phyloP scores from a whole-genome alignment of 2,888 invertebrate species.

The Erynnis tages region DNA sequence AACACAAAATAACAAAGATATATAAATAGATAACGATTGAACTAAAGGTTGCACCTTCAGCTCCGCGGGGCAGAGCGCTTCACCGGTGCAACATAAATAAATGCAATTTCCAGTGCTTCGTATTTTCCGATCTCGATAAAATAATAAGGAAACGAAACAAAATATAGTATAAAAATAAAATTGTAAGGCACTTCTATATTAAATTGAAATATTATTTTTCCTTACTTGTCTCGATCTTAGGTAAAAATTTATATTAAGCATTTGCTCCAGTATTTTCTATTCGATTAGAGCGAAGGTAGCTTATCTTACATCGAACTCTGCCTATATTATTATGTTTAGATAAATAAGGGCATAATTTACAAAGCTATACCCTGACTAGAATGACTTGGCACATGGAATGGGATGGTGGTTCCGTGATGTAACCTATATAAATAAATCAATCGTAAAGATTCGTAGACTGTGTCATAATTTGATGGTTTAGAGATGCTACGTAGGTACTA shows the following conservation, averaged over 20 bases:
- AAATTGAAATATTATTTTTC: conserved; percentile 62
- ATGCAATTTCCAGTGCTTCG: conserved; percentile 71
- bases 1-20: conserved; percentile 14
- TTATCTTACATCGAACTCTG: not conserved
- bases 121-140: conserved; percentile 46
- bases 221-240: conserved; percentile 49
- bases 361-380: conserved; percentile 72
- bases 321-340: not conserved
- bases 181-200: conserved; percentile 80
- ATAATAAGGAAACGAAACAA: conserved; percentile 45
- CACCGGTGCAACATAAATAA: conserved; percentile 57
- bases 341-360: conserved; percentile 39
- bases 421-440: not conserved
- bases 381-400: conserved; percentile 71
- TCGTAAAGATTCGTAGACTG: not conserved
- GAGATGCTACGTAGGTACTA: too few species aligned
- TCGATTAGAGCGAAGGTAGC: not conserved
- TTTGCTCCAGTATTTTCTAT: conserved; percentile 1
- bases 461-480: not conserved
- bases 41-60: conserved; percentile 41
- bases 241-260: conserved; percentile 30
- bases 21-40: conserved; percentile 39
- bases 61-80: conserved; percentile 56
- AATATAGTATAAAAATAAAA: conserved; percentile 71
- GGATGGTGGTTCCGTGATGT: conserved; percentile 54